A percentile compares a stretch with the other conserved stretches of the same genome.
Conservation (phyloP, 2,888 invertebrate species). For the Oxystoma pomonae region DNA sequence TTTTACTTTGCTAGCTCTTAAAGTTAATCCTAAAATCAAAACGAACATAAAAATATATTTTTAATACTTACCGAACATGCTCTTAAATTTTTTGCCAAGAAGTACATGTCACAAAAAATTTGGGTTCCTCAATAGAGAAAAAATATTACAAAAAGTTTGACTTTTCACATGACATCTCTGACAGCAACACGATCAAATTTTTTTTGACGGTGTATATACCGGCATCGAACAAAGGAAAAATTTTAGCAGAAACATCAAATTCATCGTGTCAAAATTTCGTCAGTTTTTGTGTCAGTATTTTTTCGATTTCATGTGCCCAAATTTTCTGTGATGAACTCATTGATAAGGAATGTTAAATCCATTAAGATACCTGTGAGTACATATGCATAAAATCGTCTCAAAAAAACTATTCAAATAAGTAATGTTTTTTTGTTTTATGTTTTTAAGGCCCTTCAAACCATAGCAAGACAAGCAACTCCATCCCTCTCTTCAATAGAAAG, state of each 20-base stretch:
- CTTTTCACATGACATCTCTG: not conserved
- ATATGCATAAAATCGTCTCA: no score
- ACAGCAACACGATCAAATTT: no score
- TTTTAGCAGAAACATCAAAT: slow-evolving; percentile 18
- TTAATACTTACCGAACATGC: slow-evolving; percentile 24
- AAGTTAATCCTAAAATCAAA: no score
- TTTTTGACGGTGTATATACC: no score
- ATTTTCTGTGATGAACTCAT: slow-evolving; percentile 34
- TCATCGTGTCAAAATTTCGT: slow-evolving; percentile 31
- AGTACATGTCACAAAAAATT: slow-evolving; percentile 22
- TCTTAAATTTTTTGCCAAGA: slow-evolving; percentile 18
- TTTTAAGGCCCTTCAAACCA: slow-evolving; percentile 16
- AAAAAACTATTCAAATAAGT: no score
- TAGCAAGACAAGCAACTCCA: slow-evolving; percentile 19
- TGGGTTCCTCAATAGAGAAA: slow-evolving; percentile 4
- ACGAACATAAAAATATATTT: no score
- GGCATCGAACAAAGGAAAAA: no score
- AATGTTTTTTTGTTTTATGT: not conserved
- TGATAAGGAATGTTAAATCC: slow-evolving; percentile 29
- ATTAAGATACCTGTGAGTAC: slow-evolving; percentile 31
- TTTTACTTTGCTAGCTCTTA: no score
- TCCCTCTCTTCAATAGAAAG: slow-evolving; percentile 19
- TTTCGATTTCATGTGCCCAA: slow-evolving; percentile 27
- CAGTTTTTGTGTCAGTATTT: slow-evolving; percentile 25
- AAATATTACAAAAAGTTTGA: not conserved